phyloP scores from a whole-genome alignment of 2,113 vertebrate species.

The Diadophis punctatus region DNA sequence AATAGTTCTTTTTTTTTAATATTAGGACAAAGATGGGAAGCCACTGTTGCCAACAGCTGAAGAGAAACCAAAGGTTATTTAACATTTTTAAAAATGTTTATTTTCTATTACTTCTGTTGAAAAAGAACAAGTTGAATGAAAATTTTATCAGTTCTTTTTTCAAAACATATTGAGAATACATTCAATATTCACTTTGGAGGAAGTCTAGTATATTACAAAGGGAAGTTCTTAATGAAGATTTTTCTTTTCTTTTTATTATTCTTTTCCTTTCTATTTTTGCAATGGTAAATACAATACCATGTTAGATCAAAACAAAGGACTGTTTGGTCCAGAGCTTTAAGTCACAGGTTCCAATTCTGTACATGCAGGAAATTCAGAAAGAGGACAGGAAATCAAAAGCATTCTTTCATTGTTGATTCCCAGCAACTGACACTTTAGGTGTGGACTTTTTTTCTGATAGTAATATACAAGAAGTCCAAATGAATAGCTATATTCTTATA shows the following conservation, averaged over 20 bases:
- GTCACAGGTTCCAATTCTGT: neutral
- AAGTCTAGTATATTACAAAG: neutral
- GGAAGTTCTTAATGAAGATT: neutral
- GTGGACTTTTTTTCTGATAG: neutral
- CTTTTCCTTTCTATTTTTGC: neutral
- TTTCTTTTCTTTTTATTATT: neutral
- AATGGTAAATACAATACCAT: neutral
- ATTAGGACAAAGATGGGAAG: constrained; percentile 72
- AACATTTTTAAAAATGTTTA: neutral
- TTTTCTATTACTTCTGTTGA: neutral
- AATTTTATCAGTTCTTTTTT: neutral
- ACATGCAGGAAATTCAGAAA: neutral
- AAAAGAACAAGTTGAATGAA: neutral
- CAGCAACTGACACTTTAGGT: neutral
- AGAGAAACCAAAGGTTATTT: constrained; percentile 69
- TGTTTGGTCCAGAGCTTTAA: neutral
- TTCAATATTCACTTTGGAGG: neutral
- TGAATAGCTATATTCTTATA: neutral
- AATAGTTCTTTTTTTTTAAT: constrained; percentile 30
- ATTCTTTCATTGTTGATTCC: neutral
- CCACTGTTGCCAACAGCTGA: constrained; percentile 61
- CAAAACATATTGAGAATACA: neutral
- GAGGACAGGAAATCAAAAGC: neutral
- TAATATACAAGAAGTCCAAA: neutral
- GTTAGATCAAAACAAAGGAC: neutral